Evolutionary conservation across 1,140 invertebrate species (phyloP).

Genomic region (Pinna nobilis): DNA sequence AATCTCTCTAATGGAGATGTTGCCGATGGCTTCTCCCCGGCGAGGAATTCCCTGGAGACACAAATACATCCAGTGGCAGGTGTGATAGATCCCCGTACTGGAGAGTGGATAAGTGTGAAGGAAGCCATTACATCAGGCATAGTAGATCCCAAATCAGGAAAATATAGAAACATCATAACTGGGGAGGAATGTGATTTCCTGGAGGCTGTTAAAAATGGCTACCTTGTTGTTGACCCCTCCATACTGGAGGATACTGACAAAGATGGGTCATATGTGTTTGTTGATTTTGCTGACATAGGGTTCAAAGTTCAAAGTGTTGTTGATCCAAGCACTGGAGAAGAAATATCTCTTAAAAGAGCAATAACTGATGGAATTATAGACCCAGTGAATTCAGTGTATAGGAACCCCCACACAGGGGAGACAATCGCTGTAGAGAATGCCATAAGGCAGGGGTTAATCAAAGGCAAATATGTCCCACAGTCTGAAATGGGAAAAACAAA

Average conservation of each 20-base stretch:
- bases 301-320: conserved; percentile 61
- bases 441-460: conserved; percentile 76
- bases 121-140: conserved; percentile 69
- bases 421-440: conserved; percentile 77
- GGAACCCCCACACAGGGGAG: conserved; percentile 67
- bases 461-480: conserved; percentile 59
- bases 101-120: conserved; percentile 68
- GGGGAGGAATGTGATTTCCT: conserved; percentile 66
- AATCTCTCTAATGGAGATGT: conserved; percentile 48
- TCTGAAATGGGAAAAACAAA: conserved; percentile 76
- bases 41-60: conserved; percentile 56
- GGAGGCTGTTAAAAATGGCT: conserved; percentile 70
- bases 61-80: conserved; percentile 58
- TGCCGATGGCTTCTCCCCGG: conserved; percentile 49
- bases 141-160: conserved; percentile 65
- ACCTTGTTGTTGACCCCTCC: conserved; percentile 60
- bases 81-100: conserved; percentile 77
- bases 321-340: conserved; percentile 62
- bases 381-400: conserved; percentile 60
- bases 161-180: conserved; percentile 70
- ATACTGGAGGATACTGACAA: conserved; percentile 50
- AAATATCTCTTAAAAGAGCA: conserved; percentile 68
- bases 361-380: conserved; percentile 68
- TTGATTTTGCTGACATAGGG: conserved; percentile 61
- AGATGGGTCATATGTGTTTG: conserved; percentile 56